A percentile compares a stretch with the other conserved stretches of the same genome.
These are phyloP conservation scores for Orientallactaga bullata DNA, from an alignment of 2,113 vertebrate genomes.

Conservation along the genomic window DNA sequence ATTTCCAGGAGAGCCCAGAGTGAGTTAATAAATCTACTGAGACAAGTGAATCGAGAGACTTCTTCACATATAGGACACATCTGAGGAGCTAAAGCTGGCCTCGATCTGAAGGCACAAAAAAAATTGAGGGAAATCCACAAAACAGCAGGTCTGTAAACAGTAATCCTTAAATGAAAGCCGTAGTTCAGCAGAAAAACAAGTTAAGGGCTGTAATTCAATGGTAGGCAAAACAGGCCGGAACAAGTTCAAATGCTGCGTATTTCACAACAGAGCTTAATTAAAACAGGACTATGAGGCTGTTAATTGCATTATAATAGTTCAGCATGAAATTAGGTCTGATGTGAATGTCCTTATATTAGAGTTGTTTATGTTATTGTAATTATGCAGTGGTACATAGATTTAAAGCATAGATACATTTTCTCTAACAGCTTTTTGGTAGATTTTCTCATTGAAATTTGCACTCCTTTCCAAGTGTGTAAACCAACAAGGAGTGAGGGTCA, in stretches of 20 bases:
- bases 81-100: slow-evolving; percentile 80
- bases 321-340: slow-evolving; percentile 86
- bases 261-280: slow-evolving; percentile 89
- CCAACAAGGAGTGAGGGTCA: slow-evolving; percentile 78
- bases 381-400: slow-evolving; percentile 72
- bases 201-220: slow-evolving; percentile 83
- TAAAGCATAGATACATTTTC: slow-evolving; percentile 73
- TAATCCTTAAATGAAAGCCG: slow-evolving; percentile 84
- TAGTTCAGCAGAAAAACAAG: slow-evolving; percentile 87
- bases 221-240: slow-evolving; percentile 85
- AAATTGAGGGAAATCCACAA: slow-evolving; percentile 81
- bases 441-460: slow-evolving; percentile 37
- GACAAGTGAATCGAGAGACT: slow-evolving; percentile 83
- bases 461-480: slow-evolving; percentile 64
- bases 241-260: slow-evolving; percentile 89
- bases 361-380: slow-evolving; percentile 85
- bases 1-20: slow-evolving; percentile 76
- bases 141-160: slow-evolving; percentile 77
- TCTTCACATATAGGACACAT: slow-evolving; percentile 84
- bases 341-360: slow-evolving; percentile 80
- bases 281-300: slow-evolving; percentile 84
- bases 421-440: slow-evolving; percentile 74
- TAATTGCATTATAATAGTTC: slow-evolving; percentile 88
- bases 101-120: slow-evolving; percentile 81
- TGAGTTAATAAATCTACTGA: slow-evolving; percentile 83